Base-by-base conservation (phyloP, 2,888 invertebrate species). In the Hipparchia semele region DNA sequence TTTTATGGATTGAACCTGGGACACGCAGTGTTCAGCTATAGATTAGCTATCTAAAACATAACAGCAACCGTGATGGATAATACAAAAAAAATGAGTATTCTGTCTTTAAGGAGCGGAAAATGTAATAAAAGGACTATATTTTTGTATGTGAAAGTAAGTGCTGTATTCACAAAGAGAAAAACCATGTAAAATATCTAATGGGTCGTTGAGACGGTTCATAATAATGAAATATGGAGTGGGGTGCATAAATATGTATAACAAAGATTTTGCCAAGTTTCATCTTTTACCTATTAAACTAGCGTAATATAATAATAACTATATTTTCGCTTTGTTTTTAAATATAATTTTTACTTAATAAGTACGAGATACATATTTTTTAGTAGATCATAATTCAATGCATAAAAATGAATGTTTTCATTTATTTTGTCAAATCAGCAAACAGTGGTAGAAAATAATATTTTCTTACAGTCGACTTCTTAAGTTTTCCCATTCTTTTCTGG, bases 141-240 rank as follows among this genome's bases (percentile, higher is more conserved):
- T 65, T 53, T 53, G 49, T 65, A 33, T 13, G 49, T 62, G 13
- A 13, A 23, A 58, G 53, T 65, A 65, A 65, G 51, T 33, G 65
- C 60, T 66, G 60, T 69, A 61, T 71, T 67, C 56, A 12, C 39
- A 51, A 53, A 51, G 71, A 66, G 61, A 71, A 73, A 71, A 73
- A 56, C 62, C 58, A 70, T 67, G 70, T 62, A 68, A 68, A 71
- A 70, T 71, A 68, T 46, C 33, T 70, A 67, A 71, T 67, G 61
- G 66, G 62, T 70, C 61, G 66, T 70, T 49, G 60, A 56, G 56
- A 73, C 39, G 58, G 56, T 64, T 51, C 12, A 71, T 71, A 71
- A 71, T 71, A 71, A 71, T 71, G 66, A 73, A 66, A 70, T 70
- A 70, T 66, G 54, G 53, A 53, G 45, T 49, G 56, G 69, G 70